phyloP scores from a whole-genome alignment of 2,797 vertebrate species.

The Parauchenoglanis punctatus region DNA sequence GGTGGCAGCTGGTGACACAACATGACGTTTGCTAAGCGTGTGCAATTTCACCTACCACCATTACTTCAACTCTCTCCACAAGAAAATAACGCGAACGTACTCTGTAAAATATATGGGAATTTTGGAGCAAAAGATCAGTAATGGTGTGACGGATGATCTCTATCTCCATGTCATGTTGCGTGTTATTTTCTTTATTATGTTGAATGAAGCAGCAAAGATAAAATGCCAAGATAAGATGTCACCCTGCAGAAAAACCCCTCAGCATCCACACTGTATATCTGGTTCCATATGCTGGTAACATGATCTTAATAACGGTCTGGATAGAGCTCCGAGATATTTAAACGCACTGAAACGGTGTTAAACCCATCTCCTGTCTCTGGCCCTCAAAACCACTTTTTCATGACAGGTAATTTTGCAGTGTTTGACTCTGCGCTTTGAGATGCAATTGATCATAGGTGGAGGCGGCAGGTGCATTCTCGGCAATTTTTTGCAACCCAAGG shows the following conservation, averaged over 20 bases:
- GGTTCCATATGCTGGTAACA: background rate
- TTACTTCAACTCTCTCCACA: conserved; percentile 29
- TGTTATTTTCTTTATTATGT: conserved; percentile 31
- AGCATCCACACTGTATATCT: background rate
- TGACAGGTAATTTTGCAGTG: conserved; percentile 17
- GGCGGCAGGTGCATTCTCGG: background rate
- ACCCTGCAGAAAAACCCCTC: conserved; percentile 7
- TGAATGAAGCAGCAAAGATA: conserved; percentile 23
- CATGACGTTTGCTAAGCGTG: conserved; percentile 57
- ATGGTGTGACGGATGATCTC: conserved; percentile 34
- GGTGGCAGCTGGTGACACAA: conserved; percentile 62
- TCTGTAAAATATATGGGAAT: conserved; percentile 9
- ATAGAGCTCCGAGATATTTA: background rate
- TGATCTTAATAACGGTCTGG: background rate
- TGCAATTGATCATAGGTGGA: background rate
- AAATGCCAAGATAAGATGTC: background rate
- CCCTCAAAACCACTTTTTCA: background rate
- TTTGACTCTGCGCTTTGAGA: background rate
- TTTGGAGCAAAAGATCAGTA: conserved; percentile 4
- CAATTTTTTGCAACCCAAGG: background rate
- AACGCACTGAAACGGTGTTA: background rate
- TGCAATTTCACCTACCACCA: conserved; percentile 57
- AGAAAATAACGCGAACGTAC: conserved; percentile 23
- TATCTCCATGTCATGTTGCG: conserved; percentile 22
- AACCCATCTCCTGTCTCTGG: background rate